Evolutionary conservation across 2,888 invertebrate genomes (phyloP).

Genomic region (Ophraella communa): DNA sequence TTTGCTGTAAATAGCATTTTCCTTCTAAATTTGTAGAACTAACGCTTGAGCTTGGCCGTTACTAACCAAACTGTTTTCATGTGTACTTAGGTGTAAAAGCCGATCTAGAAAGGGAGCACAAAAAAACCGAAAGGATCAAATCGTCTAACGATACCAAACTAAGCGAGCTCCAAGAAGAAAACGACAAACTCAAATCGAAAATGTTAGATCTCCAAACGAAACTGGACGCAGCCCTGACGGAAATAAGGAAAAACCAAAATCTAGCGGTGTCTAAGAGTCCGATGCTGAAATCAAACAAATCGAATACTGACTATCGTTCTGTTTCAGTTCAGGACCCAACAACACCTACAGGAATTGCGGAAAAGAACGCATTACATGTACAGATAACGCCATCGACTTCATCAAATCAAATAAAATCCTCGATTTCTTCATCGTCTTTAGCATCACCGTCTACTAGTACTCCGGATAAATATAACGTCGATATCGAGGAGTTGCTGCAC

Average conservation of each 20-base stretch:
- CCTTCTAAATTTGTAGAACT: no score
- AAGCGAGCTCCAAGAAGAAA: slow-evolving; percentile 60
- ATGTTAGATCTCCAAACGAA: slow-evolving; percentile 52
- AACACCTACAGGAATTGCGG: slow-evolving; percentile 53
- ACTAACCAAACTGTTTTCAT: neutral
- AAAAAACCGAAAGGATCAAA: slow-evolving; percentile 40
- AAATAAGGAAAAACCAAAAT: slow-evolving; percentile 54
- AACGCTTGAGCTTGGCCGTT: neutral
- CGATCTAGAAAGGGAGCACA: slow-evolving; percentile 44
- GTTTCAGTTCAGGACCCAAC: slow-evolving; percentile 57
- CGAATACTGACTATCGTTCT: slow-evolving; percentile 53
- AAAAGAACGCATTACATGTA: slow-evolving; percentile 49
- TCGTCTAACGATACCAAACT: slow-evolving; percentile 59
- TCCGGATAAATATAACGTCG: slow-evolving; percentile 32
- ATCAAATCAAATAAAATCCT: slow-evolving; percentile 1
- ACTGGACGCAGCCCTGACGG: slow-evolving; percentile 51
- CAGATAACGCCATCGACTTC: slow-evolving; percentile 37
- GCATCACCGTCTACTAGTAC: slow-evolving; percentile 28
- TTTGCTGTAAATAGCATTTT: no score
- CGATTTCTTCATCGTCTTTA: slow-evolving; percentile 20
- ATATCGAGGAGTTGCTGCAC: slow-evolving; percentile 29
- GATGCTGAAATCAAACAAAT: slow-evolving; percentile 38
- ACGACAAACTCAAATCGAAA: slow-evolving; percentile 49
- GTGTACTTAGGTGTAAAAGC: slow-evolving; percentile 14
- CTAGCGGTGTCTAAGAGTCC: slow-evolving; percentile 50